Evolutionary conservation across 2,888 invertebrate species (phyloP).

Genomic region (Patella depressa): DNA sequence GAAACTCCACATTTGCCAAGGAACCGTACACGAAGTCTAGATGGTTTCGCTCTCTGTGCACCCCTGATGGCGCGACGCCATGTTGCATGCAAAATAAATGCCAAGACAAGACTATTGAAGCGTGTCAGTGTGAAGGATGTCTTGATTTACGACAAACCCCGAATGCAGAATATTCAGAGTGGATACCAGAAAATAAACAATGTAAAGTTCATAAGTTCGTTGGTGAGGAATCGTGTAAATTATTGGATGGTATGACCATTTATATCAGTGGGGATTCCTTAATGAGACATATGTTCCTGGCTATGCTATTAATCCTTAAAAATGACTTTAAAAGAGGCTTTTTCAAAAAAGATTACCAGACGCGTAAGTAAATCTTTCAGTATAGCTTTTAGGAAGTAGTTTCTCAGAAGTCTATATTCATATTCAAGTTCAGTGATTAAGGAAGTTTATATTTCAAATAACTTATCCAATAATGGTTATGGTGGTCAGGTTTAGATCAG

Average conservation of each 20-base stretch:
- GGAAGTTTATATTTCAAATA: too few relatives aligned
- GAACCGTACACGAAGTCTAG: background rate
- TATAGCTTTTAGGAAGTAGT: too few relatives aligned
- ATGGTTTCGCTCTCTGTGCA: background rate
- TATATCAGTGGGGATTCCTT: background rate
- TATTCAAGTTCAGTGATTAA: too few relatives aligned
- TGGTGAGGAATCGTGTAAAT: background rate
- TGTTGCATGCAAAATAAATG: background rate
- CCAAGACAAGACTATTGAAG: background rate
- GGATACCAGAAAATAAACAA: background rate
- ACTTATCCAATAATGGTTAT: too few relatives aligned
- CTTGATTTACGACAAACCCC: background rate
- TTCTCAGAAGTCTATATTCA: too few relatives aligned
- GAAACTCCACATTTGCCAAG: background rate
- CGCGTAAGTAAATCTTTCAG: background rate
- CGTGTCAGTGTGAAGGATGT: background rate
- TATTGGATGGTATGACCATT: conserved; percentile 1
- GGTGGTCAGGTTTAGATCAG: too few relatives aligned
- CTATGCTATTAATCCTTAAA: background rate
- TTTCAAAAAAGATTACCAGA: background rate
- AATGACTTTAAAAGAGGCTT: background rate
- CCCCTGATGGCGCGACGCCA: background rate
- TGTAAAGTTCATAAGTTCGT: background rate
- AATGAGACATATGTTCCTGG: background rate
- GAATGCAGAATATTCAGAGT: background rate